Evolutionary conservation across 2,797 vertebrate species (phyloP), one percentile per base, ranked within the genome.

Genomic region (Serranus cabrilla): DNA sequence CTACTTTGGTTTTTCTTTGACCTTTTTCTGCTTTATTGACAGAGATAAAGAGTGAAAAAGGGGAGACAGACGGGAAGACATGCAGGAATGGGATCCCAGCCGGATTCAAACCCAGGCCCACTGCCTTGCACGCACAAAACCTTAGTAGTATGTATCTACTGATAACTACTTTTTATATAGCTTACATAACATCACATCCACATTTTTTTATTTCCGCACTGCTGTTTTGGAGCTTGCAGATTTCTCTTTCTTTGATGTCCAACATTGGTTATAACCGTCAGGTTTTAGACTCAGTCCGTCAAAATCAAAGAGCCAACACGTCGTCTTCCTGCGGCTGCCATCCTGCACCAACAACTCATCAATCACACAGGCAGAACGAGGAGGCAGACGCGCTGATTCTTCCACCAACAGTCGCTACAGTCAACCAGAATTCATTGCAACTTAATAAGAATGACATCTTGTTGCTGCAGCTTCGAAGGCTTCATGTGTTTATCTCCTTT

Each of bases 401-500:
- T 43, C 11, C 51, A 76, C 27, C 20, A 20, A 25, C 18, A 23
- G 12, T 3, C 20, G 45, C 60, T 7, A 58, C 25, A 21, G 72
- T 4, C 63, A 31, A 76, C 1, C 57, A 55, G 25, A 65, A 67
- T 73, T 16, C 60, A 54, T 27, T 42, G 27, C 62, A 45, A 34
- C 37, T 49, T 56, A 63, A 55, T 57, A 61, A 58, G 42, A 74
- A 70, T 52, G 65, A 74, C 74, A 68, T 10, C 5, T 31, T 57
- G 60, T 42, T 76, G 78, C 57, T 50, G 2, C 39, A 61, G 74
- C 42, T 80, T 76, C 80, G 66, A 75, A 65, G 66, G 55, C 61
- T 21, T 46, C 2, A 0, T 50, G 52, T 78, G 69, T 84, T 86
- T 77, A 73, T 82, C 60, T 71, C 18, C 67, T 76, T 61, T 70